Evolutionary conservation across 2,797 vertebrate genomes (phyloP), one percentile per base, ranked within the genome.

Genomic region (Rhinichthys osculus): DNA sequence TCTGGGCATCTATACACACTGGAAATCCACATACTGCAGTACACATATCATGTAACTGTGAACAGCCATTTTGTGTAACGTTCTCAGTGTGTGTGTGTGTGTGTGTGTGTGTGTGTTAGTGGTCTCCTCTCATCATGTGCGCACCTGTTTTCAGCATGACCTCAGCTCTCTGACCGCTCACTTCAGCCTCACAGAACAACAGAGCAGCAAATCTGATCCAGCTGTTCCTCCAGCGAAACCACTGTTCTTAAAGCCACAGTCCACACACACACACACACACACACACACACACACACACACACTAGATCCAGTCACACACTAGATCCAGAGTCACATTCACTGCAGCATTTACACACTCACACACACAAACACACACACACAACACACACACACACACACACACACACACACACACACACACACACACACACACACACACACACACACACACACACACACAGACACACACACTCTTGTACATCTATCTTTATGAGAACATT

Each of bases 161-260:
- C 94, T 95, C 94, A 95, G 94, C 90, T 90, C 92, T 88, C 89
- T 90, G 94, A 92, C 94, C 93, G 92, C 90, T 92, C 91, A 92
- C 91, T 88, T 91, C 92, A 93, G 92, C 91, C 92, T 83, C 93
- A 94, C 93, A 90, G 85, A 91, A 93, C 95, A 94, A 92, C 93
- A 94, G 92, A 93, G 94, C 94, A 94, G 93, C 91, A 95, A 94
- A 95, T 94, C 94, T 93, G 94, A 92, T 59, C 92, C 95, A 96
- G 95, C 94, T 95, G 95, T 94, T 96, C 93, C 92, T 90, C 92
- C 93, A 82, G 77, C 35, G n/a, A 66, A 16, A 66, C 2, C 1
- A 73, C 69, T 72, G 40, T 4, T 72, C 78, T 33, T 71, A 17
- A 10, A 81, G 79, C 35, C 70, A 72, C 70, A 71, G 40, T 27